phyloP scores from a whole-genome alignment of 2,888 invertebrate genomes.

The Blomia tropicalis region DNA sequence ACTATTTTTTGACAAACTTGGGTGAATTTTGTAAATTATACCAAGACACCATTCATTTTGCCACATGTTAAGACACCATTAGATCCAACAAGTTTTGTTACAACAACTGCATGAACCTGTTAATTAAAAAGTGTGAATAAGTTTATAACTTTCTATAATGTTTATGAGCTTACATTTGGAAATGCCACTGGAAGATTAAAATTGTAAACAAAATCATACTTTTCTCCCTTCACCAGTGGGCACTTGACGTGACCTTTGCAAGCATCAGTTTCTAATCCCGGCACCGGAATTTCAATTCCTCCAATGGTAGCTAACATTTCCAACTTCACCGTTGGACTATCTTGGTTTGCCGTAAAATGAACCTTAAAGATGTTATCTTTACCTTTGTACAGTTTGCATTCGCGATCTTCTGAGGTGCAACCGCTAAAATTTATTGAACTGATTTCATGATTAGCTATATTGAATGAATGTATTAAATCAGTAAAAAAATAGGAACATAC shows the following conservation, averaged over 20 bases:
- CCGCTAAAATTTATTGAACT: neutral
- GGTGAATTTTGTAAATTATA: too few relatives aligned
- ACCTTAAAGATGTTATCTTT: neutral
- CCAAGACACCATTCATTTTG: neutral
- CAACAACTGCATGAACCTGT: neutral
- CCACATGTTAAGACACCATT: neutral
- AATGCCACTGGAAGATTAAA: neutral
- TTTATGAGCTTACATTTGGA: constrained; percentile 1
- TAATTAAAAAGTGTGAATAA: neutral
- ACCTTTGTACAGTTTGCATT: constrained; percentile 1
- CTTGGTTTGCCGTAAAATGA: neutral
- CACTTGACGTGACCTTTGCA: constrained; percentile 12
- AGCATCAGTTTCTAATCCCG: constrained; percentile 1
- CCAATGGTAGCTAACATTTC: neutral
- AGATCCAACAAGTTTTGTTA: neutral
- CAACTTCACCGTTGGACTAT: neutral
- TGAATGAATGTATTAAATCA: neutral
- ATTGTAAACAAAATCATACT: neutral
- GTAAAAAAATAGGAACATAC: neutral
- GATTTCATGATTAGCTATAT: constrained; percentile 1
- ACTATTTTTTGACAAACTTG: too few relatives aligned
- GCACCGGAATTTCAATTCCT: constrained; percentile 10
- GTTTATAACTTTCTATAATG: too few relatives aligned
- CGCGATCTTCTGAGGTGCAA: neutral
- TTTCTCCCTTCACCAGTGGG: constrained; percentile 10